Evolutionary conservation across 2,797 vertebrate genomes (phyloP).

Genomic region (Clarias platycephalus): DNA sequence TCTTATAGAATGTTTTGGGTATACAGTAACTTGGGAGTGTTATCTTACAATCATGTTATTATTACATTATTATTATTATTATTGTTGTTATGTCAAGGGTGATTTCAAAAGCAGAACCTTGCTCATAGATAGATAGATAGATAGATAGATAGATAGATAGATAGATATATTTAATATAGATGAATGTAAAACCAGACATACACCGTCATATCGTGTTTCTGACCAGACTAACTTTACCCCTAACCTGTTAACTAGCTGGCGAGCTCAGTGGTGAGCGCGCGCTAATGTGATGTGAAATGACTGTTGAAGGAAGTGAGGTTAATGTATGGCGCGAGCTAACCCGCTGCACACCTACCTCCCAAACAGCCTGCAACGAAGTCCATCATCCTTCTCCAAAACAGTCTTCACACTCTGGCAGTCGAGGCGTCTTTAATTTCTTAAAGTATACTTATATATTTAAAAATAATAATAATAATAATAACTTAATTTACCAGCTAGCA

Average conservation of each 20-base stretch:
- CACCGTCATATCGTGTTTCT: neutral
- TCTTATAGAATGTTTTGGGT: no score
- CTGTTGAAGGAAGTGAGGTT: neutral
- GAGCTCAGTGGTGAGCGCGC: neutral
- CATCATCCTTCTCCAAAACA: conserved; percentile 60
- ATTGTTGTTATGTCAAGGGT: neutral
- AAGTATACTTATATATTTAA: no score
- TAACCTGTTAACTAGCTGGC: neutral
- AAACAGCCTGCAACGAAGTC: conserved; percentile 79
- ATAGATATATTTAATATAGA: no score
- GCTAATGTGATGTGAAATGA: neutral
- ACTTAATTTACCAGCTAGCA: no score
- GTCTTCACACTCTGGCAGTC: neutral
- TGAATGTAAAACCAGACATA: no score
- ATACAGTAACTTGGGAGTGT: neutral
- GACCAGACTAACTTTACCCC: neutral
- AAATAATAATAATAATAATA: no score
- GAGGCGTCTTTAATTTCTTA: neutral
- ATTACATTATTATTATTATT: neutral
- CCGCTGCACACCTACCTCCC: conserved; percentile 65
- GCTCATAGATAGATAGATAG: neutral
- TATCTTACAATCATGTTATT: neutral
- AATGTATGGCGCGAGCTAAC: neutral
- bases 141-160: no score
- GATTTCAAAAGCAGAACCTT: neutral